Conservation (phyloP, 92 coral and sea anemone species). For the Zoanthus sansibaricus region DNA sequence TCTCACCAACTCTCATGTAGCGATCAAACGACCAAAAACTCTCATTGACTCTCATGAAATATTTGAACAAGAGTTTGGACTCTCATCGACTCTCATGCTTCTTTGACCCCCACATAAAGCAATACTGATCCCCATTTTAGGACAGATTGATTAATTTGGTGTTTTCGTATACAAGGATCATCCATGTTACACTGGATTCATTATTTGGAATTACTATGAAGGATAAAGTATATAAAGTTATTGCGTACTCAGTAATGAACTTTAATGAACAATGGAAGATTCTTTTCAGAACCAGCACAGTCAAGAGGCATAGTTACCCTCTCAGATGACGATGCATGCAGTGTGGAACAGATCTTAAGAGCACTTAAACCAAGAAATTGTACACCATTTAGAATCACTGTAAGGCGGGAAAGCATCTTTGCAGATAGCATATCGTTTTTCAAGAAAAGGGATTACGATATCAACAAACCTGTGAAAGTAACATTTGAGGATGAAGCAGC, state of each 20-base stretch:
- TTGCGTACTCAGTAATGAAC: constrained; percentile 1
- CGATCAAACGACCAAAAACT: neutral
- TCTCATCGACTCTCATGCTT: no score
- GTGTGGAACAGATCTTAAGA: neutral
- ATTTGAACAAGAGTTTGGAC: neutral
- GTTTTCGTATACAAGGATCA: neutral
- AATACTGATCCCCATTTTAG: constrained; percentile 6
- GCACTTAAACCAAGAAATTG: constrained; percentile 6
- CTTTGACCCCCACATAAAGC: neutral
- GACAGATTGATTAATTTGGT: constrained; percentile 6
- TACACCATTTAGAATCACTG: constrained; percentile 23
- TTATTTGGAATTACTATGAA: constrained; percentile 2
- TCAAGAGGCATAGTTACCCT: constrained; percentile 9
- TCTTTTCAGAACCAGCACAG: constrained; percentile 16
- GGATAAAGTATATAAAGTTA: constrained; percentile 14
- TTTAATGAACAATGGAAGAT: constrained; percentile 9
- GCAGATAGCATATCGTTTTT: constrained; percentile 39
- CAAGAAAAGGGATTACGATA: constrained; percentile 17
- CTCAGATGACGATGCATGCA: neutral
- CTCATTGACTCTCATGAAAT: neutral
- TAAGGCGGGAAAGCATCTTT: constrained; percentile 47
- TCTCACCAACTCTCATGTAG: no score
- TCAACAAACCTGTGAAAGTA: constrained; percentile 41
- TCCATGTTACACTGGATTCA: constrained; percentile 8
- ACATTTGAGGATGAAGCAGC: constrained; percentile 67